Conservation (phyloP, 2,797 vertebrate genomes). For the Sebastes wilsoni region DNA sequence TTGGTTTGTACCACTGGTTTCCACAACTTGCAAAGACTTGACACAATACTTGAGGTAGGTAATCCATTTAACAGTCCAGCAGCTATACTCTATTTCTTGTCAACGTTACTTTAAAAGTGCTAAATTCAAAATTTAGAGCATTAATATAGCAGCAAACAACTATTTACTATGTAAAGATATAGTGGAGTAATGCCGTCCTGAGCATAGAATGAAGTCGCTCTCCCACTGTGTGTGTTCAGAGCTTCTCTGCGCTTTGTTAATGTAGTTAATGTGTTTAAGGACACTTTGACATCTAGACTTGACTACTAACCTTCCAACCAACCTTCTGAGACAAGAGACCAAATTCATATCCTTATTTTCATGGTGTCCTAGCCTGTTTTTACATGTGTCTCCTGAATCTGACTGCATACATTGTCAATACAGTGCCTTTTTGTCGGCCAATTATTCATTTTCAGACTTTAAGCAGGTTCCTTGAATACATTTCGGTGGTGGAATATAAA, state of each 20-base stretch:
- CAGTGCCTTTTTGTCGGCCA: constrained; percentile 1
- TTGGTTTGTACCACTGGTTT: background rate
- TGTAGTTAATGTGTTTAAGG: background rate
- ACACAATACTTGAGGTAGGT: background rate
- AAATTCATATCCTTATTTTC: background rate
- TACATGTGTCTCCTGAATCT: background rate
- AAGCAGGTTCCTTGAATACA: constrained; percentile 21
- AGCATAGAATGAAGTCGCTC: too few relatives aligned
- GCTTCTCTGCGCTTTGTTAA: too few relatives aligned
- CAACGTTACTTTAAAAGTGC: background rate
- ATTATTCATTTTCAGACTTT: constrained; percentile 8
- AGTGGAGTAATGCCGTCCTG: too few relatives aligned
- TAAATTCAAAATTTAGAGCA: too few relatives aligned
- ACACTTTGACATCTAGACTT: background rate
- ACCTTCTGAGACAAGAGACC: background rate
- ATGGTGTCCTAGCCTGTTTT: background rate
- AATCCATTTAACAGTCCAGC: background rate
- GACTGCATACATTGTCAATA: constrained; percentile 23
- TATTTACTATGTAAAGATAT: too few relatives aligned
- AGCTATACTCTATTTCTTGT: background rate
- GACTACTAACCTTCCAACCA: background rate
- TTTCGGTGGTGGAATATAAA: constrained; percentile 7
- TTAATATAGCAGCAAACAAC: too few relatives aligned
- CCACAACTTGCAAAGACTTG: background rate
- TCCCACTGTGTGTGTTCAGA: too few relatives aligned